phyloP scores from a whole-genome alignment of 2,888 invertebrate genomes.

The Spisula solida region DNA sequence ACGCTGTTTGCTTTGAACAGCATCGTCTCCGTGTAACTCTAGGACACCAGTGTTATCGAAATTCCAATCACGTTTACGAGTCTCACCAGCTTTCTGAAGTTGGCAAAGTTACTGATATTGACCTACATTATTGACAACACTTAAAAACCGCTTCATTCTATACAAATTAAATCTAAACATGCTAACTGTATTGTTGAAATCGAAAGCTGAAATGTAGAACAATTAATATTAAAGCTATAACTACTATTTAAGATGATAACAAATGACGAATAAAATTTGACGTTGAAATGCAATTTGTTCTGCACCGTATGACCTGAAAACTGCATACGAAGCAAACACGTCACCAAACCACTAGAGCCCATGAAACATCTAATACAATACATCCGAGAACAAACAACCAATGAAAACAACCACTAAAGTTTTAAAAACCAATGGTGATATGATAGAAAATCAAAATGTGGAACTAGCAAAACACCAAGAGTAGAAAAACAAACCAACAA shows the following conservation, averaged over 20 bases:
- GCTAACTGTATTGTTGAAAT: background rate
- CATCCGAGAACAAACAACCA: background rate
- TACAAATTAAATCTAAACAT: background rate
- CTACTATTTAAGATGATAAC: background rate
- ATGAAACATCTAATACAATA: background rate
- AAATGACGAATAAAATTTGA: background rate
- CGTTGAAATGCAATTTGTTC: background rate
- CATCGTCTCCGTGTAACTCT: constrained; percentile 60
- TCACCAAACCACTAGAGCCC: background rate
- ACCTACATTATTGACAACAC: background rate
- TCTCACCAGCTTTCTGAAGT: constrained; percentile 64
- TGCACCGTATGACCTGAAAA: background rate
- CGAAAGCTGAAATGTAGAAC: background rate
- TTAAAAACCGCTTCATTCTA: background rate
- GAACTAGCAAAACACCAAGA: constrained; percentile 1
- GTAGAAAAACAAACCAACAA: background rate
- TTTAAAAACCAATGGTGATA: background rate
- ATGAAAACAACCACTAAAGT: background rate
- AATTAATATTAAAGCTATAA: background rate
- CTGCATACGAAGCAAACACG: background rate
- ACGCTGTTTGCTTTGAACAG: constrained; percentile 56
- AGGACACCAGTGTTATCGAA: constrained; percentile 56
- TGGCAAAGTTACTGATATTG: background rate
- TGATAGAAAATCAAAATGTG: background rate
- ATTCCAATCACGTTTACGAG: constrained; percentile 60